phyloP scores from a whole-genome alignment of 2,113 vertebrate species.

The Mormyrus lacerda region DNA sequence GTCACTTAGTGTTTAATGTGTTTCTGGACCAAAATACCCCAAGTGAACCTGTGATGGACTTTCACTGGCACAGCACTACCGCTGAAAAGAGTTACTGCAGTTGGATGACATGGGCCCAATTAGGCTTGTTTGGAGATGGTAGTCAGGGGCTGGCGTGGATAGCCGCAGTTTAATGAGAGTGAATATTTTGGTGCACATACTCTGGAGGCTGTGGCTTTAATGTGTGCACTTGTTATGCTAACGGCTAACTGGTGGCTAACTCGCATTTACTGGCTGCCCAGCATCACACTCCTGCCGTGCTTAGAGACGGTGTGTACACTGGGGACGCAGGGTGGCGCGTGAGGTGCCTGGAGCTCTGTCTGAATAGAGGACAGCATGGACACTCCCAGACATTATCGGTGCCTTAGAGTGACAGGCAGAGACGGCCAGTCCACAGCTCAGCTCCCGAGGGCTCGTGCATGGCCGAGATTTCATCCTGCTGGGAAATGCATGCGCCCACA shows the following conservation, averaged over 20 bases:
- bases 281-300: background rate
- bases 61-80: background rate
- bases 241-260: background rate
- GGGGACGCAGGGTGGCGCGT: background rate
- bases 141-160: background rate
- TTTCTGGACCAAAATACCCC: background rate
- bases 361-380: background rate
- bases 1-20: background rate
- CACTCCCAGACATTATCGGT: background rate
- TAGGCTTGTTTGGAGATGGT: background rate
- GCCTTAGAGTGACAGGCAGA: background rate
- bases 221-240: background rate
- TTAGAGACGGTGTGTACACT: background rate
- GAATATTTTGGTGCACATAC: background rate
- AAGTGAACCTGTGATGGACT: background rate
- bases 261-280: background rate
- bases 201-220: background rate
- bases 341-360: background rate
- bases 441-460: background rate
- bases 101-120: background rate
- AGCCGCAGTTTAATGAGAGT: background rate
- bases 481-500: background rate
- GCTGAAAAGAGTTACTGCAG: background rate
- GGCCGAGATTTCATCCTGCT: background rate
- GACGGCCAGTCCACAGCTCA: background rate